Percentiles rank a stretch among this genome's conserved stretches.
Evolutionary conservation across 2,888 invertebrate genomes (phyloP).

Genomic region (Pseudococcus viburni): DNA sequence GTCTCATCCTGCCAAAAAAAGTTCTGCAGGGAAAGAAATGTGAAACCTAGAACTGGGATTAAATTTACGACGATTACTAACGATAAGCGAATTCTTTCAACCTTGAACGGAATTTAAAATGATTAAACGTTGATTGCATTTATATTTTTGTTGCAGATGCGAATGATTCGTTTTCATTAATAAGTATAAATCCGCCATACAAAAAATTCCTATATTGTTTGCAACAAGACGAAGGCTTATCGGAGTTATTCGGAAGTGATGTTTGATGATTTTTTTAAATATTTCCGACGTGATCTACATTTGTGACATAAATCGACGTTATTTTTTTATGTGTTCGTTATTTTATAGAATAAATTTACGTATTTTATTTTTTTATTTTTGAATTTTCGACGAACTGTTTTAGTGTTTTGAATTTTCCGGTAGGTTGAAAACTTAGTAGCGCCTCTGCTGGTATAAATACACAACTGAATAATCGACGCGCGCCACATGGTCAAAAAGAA

Average conservation of each 20-base stretch:
- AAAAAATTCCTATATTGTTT: conserved; percentile 57
- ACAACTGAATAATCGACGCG: conserved; percentile 28
- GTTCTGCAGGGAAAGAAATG: not conserved
- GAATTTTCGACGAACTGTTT: not conserved
- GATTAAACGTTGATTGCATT: not conserved
- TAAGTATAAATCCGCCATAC: conserved; percentile 53
- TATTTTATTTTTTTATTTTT: not conserved
- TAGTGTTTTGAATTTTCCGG: not conserved
- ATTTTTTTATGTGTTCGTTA: conserved; percentile 2
- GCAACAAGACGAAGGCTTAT: conserved; percentile 54
- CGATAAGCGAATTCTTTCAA: not conserved
- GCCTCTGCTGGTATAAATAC: conserved; percentile 13
- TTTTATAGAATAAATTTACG: not conserved
- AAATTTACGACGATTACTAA: not conserved
- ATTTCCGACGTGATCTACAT: not conserved
- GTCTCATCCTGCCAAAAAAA: not conserved
- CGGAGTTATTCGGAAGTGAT: conserved; percentile 69
- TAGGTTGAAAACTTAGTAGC: not conserved
- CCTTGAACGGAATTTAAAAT: not conserved
- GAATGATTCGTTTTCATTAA: conserved; percentile 22
- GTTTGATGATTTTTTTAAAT: not conserved
- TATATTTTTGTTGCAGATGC: not conserved
- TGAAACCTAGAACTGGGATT: not conserved
- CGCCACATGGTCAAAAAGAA: conserved; percentile 29
- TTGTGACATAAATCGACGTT: not conserved